Conservation (phyloP, 2,113 vertebrate species). For the Corythoichthys intestinalis region DNA sequence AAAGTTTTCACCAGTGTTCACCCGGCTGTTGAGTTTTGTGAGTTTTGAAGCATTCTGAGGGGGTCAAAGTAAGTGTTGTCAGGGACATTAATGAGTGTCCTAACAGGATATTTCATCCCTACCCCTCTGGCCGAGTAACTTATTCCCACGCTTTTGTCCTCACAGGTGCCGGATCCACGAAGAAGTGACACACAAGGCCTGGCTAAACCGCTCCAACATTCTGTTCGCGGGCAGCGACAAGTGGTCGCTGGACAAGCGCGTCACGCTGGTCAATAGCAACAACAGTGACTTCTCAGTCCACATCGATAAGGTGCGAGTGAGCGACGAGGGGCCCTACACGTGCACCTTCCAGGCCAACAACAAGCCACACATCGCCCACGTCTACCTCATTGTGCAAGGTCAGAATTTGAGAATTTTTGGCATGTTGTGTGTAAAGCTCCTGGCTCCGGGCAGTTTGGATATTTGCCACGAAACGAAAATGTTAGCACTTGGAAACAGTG, state of each 20-base stretch:
- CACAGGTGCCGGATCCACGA: constrained; percentile 85
- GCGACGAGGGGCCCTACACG: constrained; percentile 86
- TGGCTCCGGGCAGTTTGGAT: no score
- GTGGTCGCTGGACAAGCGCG: constrained; percentile 85
- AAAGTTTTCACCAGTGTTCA: no score
- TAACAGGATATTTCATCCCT: no score
- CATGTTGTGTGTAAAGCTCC: not conserved
- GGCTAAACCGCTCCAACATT: constrained; percentile 91
- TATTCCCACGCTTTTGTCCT: not conserved
- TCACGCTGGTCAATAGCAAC: constrained; percentile 81
- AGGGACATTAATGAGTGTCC: no score
- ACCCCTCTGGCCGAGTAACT: no score
- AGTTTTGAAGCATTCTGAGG: no score
- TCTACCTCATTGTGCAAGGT: constrained; percentile 93
- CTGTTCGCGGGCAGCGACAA: constrained; percentile 86
- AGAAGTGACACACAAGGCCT: constrained; percentile 86
- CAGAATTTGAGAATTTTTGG: constrained; percentile 29
- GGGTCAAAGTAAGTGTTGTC: no score
- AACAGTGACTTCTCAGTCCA: constrained; percentile 85
- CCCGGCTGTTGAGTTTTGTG: no score
- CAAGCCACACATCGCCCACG: constrained; percentile 81
- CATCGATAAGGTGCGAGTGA: constrained; percentile 79
- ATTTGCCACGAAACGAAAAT: no score
- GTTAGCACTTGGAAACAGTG: no score
- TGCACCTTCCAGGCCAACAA: constrained; percentile 89